phyloP scores from a whole-genome alignment of 1,140 invertebrate genomes.

The Druon quercuslanigerum region DNA sequence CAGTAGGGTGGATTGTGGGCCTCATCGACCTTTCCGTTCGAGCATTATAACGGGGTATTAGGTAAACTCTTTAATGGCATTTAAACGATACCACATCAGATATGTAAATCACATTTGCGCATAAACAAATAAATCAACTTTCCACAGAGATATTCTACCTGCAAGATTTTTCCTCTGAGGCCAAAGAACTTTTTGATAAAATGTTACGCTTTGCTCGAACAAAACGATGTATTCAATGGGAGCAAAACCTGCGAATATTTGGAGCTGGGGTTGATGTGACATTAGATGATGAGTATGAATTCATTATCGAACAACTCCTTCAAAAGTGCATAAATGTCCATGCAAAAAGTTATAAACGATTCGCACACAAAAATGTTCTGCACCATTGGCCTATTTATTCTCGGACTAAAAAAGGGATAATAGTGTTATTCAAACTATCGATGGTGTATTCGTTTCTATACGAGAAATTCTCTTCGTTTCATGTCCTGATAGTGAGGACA shows the following conservation, averaged over 20 bases:
- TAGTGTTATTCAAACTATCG: not conserved
- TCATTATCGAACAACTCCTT: too few relatives aligned
- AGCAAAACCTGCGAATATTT: not conserved
- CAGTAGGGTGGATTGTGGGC: conserved; percentile 40
- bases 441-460: not conserved
- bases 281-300: not conserved
- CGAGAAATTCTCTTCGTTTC: too few relatives aligned
- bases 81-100: not conserved
- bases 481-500: too few relatives aligned
- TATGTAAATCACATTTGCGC: not conserved
- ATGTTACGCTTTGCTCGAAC: not conserved
- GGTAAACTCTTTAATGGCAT: not conserved
- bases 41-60: not conserved
- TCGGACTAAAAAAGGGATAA: not conserved
- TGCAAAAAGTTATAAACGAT: not conserved
- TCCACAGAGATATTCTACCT: not conserved
- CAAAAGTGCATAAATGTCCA: too few relatives aligned
- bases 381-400: not conserved
- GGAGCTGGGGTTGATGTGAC: not conserved
- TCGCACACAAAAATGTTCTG: not conserved
- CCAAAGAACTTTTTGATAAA: not conserved
- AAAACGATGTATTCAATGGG: not conserved
- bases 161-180: not conserved
- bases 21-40: conserved; percentile 39
- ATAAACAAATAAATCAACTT: not conserved